Percentiles rank a stretch among this genome's conserved stretches.
phyloP scores from a whole-genome alignment of 2,888 invertebrate species.

The Cynaeus angustus region DNA sequence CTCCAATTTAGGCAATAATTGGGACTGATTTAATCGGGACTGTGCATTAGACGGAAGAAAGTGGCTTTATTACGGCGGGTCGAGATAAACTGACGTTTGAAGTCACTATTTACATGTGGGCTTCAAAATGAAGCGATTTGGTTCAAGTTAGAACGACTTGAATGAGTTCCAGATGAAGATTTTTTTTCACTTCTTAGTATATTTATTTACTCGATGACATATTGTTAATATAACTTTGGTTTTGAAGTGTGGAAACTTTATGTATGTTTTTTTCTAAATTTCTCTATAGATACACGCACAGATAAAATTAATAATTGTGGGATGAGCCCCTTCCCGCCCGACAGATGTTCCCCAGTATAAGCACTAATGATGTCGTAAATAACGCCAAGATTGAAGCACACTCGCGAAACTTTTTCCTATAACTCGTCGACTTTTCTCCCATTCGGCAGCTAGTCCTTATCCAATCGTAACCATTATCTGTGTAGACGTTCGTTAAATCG shows the following conservation, averaged over 20 bases:
- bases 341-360: neutral
- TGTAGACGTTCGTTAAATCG: conserved; percentile 40
- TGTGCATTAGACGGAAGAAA: conserved; percentile 13
- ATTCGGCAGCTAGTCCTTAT: conserved; percentile 11
- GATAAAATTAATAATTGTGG: neutral
- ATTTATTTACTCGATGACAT: too few relatives aligned
- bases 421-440: neutral
- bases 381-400: neutral
- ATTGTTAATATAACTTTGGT: too few relatives aligned
- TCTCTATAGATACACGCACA: neutral
- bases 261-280: too few relatives aligned
- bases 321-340: neutral
- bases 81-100: too few relatives aligned
- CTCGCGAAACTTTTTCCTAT: neutral
- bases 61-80: conserved; percentile 5
- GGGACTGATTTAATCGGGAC: conserved; percentile 16
- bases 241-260: too few relatives aligned
- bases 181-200: too few relatives aligned
- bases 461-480: conserved; percentile 38
- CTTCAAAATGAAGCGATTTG: too few relatives aligned
- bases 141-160: too few relatives aligned
- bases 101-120: too few relatives aligned
- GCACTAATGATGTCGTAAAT: conserved; percentile 9
- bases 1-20: conserved; percentile 27
- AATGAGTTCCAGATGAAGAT: too few relatives aligned